These are phyloP conservation scores for Gisinianus flammeolus DNA, from an alignment of 2,888 invertebrate species.

Conservation along the genomic window DNA sequence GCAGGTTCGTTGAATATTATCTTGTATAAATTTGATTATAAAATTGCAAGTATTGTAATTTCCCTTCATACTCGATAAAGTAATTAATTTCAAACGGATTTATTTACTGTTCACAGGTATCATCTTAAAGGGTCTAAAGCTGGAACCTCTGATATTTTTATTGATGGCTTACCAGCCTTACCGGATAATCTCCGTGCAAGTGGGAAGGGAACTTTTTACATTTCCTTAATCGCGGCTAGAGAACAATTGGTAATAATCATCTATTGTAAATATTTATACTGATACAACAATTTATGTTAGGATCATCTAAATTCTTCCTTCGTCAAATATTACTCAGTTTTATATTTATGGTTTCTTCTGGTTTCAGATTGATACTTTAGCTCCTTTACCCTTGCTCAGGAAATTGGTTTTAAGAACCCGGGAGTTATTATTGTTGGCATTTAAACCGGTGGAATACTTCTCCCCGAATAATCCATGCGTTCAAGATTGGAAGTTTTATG, in stretches of 20 bases:
- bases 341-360: not conserved
- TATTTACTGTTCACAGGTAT: slow-evolving; percentile 64
- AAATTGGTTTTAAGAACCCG: slow-evolving; percentile 68
- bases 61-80: too few relatives aligned
- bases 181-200: slow-evolving; percentile 71
- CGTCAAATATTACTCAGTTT: not conserved
- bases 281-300: not conserved
- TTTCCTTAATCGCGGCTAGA: slow-evolving; percentile 67
- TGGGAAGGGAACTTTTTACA: slow-evolving; percentile 73
- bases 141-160: slow-evolving; percentile 79
- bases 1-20: slow-evolving; percentile 63
- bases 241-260: slow-evolving; percentile 59
- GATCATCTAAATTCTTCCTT: not conserved
- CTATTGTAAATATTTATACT: not conserved
- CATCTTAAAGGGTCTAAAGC: slow-evolving; percentile 80
- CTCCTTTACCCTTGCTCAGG: slow-evolving; percentile 69
- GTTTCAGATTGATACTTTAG: slow-evolving; percentile 31
- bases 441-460: not conserved
- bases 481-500: not conserved
- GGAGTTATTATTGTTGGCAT: not conserved
- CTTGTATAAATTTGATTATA: too few relatives aligned
- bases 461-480: not conserved
- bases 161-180: slow-evolving; percentile 78
- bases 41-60: not conserved
- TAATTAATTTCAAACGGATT: not conserved